Percentiles rank a stretch among this genome's conserved stretches.
These are phyloP conservation scores for Harpagifer antarcticus DNA, from an alignment of 2,797 vertebrate genomes.

Conservation along the genomic window DNA sequence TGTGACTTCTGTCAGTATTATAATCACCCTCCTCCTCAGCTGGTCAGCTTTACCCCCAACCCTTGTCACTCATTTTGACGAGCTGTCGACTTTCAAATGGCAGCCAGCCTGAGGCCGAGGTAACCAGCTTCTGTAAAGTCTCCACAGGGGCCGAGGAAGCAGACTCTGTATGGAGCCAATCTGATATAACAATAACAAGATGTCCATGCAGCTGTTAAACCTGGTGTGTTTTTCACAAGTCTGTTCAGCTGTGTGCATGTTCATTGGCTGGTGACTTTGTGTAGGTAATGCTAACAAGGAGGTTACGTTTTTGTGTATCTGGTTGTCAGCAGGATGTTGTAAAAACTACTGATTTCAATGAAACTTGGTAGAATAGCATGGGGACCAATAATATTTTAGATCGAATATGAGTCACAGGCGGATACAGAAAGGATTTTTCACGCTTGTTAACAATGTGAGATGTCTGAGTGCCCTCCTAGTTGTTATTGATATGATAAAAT, in stretches of 20 bases:
- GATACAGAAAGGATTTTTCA: too few relatives aligned
- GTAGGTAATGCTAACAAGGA: too few relatives aligned
- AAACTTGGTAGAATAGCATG: too few relatives aligned
- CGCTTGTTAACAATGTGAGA: too few relatives aligned
- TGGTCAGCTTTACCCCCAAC: conserved; percentile 60
- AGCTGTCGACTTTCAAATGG: conserved; percentile 68
- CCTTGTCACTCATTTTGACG: conserved; percentile 71
- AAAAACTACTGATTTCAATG: too few relatives aligned
- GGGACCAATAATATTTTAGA: too few relatives aligned
- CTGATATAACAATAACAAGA: conserved; percentile 55
- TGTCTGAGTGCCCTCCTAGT: too few relatives aligned
- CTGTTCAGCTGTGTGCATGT: conserved; percentile 1
- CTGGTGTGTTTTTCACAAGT: conserved; percentile 7
- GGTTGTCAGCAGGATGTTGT: too few relatives aligned
- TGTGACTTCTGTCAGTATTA: conserved; percentile 25
- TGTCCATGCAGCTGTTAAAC: conserved; percentile 24
- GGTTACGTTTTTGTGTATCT: too few relatives aligned
- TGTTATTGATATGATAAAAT: not conserved
- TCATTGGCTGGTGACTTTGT: not conserved
- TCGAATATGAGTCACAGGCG: too few relatives aligned
- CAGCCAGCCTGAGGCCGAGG: conserved; percentile 54
- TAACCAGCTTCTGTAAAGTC: conserved; percentile 55
- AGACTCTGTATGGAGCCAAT: conserved; percentile 49
- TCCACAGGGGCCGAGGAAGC: conserved; percentile 50
- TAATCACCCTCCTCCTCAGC: conserved; percentile 27